These are phyloP conservation scores for Scomber colias DNA, from an alignment of 2,113 vertebrate species.

Conservation along the genomic window DNA sequence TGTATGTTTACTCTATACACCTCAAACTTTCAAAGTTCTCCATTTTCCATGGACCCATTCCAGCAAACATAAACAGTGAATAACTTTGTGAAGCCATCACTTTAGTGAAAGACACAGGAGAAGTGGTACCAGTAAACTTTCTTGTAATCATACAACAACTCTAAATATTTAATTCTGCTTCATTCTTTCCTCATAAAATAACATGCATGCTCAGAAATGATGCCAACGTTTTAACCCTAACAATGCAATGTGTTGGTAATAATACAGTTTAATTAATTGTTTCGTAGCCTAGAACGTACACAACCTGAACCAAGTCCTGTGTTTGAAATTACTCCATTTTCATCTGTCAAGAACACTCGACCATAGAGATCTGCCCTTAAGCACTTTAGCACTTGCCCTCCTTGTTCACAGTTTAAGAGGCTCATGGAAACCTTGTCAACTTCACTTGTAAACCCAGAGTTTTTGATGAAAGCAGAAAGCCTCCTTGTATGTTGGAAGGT, in stretches of 20 bases:
- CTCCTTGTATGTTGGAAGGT: slow-evolving; percentile 36
- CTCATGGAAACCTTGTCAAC: slow-evolving; percentile 61
- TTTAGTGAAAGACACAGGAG: slow-evolving; percentile 21
- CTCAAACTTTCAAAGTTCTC: slow-evolving; percentile 41
- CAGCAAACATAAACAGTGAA: slow-evolving; percentile 48
- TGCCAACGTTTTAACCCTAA: neutral
- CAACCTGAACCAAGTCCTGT: neutral
- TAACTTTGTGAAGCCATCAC: slow-evolving; percentile 22
- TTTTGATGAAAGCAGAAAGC: slow-evolving; percentile 59
- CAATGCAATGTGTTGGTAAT: neutral
- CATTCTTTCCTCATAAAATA: neutral
- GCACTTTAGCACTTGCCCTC: slow-evolving; percentile 58
- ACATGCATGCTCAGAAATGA: neutral
- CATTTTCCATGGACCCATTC: slow-evolving; percentile 52
- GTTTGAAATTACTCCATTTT: slow-evolving; percentile 41
- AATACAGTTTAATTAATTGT: slow-evolving; percentile 7
- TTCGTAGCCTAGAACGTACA: neutral
- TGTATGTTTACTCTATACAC: slow-evolving; percentile 63
- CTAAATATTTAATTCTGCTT: slow-evolving; percentile 16
- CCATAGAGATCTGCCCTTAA: slow-evolving; percentile 30
- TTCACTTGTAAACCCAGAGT: slow-evolving; percentile 45
- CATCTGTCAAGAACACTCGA: slow-evolving; percentile 27
- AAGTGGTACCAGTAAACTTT: slow-evolving; percentile 1
- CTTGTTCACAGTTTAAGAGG: slow-evolving; percentile 64
- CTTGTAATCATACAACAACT: neutral